phyloP scores from a whole-genome alignment of 2,797 vertebrate species.

The Brachyrhaphis roseni region DNA sequence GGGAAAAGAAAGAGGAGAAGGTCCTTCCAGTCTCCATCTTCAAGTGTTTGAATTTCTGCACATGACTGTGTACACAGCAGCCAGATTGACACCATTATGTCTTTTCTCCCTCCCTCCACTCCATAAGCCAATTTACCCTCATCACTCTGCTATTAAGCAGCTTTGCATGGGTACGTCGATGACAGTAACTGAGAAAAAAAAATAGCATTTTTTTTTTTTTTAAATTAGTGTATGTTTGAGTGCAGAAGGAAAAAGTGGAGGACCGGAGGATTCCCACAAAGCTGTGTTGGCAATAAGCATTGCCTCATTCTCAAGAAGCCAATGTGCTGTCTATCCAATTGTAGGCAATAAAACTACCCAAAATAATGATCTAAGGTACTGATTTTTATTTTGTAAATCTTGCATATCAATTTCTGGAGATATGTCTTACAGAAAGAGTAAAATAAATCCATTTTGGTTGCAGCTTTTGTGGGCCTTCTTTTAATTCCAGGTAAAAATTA shows the following conservation, averaged over 20 bases:
- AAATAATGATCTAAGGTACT: not conserved
- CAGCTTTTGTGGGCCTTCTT: not conserved
- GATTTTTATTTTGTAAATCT: not conserved
- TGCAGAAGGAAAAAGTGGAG: not conserved
- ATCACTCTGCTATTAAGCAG: conserved; percentile 63
- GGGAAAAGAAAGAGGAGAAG: not conserved
- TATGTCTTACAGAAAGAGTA: not conserved
- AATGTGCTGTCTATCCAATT: conserved; percentile 13
- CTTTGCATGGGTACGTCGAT: conserved; percentile 54
- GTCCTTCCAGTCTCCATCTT: conserved; percentile 10
- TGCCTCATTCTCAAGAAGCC: no score
- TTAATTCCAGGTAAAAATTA: not conserved
- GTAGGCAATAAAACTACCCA: not conserved
- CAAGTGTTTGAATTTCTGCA: conserved; percentile 16
- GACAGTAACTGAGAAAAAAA: conserved; percentile 19
- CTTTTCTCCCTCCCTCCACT: conserved; percentile 57
- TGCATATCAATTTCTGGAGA: not conserved
- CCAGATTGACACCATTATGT: conserved; percentile 70
- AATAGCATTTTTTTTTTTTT: no score
- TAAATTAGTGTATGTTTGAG: not conserved
- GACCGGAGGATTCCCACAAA: conserved; percentile 12
- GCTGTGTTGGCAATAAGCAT: not conserved
- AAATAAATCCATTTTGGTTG: not conserved
- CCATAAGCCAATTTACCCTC: conserved; percentile 68
- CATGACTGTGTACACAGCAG: conserved; percentile 12